phyloP scores from a whole-genome alignment of 2,888 invertebrate species.

The Drosophila melanosoma region DNA sequence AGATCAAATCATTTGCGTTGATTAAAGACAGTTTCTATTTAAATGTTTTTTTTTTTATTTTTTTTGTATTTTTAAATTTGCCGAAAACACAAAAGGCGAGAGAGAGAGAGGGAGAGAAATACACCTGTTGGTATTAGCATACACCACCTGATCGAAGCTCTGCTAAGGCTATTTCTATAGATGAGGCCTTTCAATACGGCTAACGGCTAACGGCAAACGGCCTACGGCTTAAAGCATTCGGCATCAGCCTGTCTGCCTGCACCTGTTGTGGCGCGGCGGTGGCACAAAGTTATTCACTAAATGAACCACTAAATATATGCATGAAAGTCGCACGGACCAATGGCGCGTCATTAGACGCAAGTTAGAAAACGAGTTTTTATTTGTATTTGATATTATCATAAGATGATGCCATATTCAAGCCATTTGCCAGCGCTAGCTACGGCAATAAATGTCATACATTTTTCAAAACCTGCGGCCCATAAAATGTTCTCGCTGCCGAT shows the following conservation, averaged over 20 bases:
- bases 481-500: slow-evolving; percentile 44
- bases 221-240: neutral
- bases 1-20: slow-evolving; percentile 77
- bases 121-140: slow-evolving; percentile 25
- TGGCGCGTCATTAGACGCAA: slow-evolving; percentile 59
- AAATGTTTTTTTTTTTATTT: slow-evolving; percentile 49
- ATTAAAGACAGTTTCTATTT: slow-evolving; percentile 68
- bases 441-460: slow-evolving; percentile 48
- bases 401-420: slow-evolving; percentile 47
- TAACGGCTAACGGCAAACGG: neutral
- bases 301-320: slow-evolving; percentile 59
- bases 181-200: neutral
- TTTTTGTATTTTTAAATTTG: slow-evolving; percentile 26
- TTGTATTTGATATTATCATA: slow-evolving; percentile 24
- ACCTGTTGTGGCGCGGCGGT: slow-evolving; percentile 61
- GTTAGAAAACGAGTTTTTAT: slow-evolving; percentile 61
- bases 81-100: slow-evolving; percentile 13
- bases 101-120: neutral
- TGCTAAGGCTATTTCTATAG: neutral
- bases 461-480: slow-evolving; percentile 47
- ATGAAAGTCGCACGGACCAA: slow-evolving; percentile 66
- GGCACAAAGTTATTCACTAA: slow-evolving; percentile 48
- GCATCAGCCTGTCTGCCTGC: slow-evolving; percentile 26
- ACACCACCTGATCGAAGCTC: slow-evolving; percentile 30
- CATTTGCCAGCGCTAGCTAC: slow-evolving; percentile 27